Percentiles rank a stretch among this genome's conserved stretches.
These are phyloP conservation scores for Drosophila leonis DNA, from an alignment of 2,888 invertebrate species.

Conservation along the genomic window DNA sequence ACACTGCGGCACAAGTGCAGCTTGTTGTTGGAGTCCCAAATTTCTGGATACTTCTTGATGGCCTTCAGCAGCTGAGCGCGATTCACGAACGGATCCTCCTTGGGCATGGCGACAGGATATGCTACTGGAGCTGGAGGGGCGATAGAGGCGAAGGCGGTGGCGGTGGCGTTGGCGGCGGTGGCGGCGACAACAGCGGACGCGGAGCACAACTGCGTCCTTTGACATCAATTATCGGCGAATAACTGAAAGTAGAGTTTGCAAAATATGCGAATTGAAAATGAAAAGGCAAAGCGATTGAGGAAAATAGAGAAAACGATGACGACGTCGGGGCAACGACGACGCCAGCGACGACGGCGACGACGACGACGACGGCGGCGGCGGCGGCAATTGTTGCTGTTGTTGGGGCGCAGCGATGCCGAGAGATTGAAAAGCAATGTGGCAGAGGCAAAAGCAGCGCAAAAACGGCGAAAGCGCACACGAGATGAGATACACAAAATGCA, in stretches of 20 bases:
- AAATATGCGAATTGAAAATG: conserved; percentile 85
- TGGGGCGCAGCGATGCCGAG: conserved; percentile 70
- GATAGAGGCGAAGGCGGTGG: conserved; percentile 6
- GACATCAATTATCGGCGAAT: conserved; percentile 85
- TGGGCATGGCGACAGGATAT: conserved; percentile 66
- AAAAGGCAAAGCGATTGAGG: conserved; percentile 84
- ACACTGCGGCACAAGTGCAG: conserved; percentile 84
- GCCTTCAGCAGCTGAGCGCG: conserved; percentile 83
- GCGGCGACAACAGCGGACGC: conserved; percentile 54
- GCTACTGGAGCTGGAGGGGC: conserved; percentile 8
- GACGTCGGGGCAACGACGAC: conserved; percentile 67
- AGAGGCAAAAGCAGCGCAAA: conserved; percentile 61
- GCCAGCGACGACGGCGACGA: conserved; percentile 56
- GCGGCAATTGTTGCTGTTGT: conserved; percentile 59
- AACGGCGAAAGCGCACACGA: conserved; percentile 80
- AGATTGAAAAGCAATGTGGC: conserved; percentile 78
- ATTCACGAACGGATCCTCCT: conserved; percentile 83
- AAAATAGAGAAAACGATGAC: conserved; percentile 84
- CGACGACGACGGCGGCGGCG: conserved; percentile 29
- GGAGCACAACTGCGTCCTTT: conserved; percentile 84
- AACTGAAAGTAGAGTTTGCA: conserved; percentile 85
- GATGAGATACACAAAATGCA: conserved; percentile 81
- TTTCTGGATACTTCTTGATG: conserved; percentile 83
- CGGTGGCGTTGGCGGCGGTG: conserved; percentile 15
- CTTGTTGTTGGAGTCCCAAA: conserved; percentile 84